These are phyloP conservation scores for Matsumyia berberina DNA, from an alignment of 2,888 invertebrate genomes.

Conservation along the genomic window DNA sequence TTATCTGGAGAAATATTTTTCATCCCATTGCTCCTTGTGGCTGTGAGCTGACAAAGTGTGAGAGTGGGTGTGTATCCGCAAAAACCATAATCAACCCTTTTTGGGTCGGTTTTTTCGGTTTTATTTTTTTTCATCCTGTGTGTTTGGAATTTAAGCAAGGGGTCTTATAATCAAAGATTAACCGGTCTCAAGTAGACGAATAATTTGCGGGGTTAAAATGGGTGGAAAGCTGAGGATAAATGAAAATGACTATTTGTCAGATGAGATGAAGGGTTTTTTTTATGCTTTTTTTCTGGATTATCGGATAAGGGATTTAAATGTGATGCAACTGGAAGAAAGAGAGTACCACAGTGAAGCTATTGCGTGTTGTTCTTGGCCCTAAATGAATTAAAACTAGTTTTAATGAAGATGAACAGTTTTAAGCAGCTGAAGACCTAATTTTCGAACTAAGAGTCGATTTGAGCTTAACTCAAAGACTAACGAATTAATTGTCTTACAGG, in stretches of 20 bases:
- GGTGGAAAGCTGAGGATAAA: conserved; percentile 73
- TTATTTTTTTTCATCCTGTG: neutral
- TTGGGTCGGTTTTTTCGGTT: conserved; percentile 6
- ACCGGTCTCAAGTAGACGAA: conserved; percentile 73
- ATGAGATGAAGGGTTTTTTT: conserved; percentile 28
- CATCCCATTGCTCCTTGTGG: conserved; percentile 51
- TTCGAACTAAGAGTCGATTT: too few species aligned
- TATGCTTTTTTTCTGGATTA: conserved; percentile 65
- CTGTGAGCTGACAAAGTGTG: conserved; percentile 32
- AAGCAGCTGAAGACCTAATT: too few species aligned
- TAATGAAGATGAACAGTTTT: too few species aligned
- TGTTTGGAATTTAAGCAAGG: conserved; percentile 27
- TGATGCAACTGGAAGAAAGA: neutral
- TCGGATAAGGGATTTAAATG: conserved; percentile 13
- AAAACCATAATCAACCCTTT: conserved; percentile 74
- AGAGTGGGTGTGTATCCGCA: conserved; percentile 66
- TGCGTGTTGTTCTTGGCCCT: too few species aligned
- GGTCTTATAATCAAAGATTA: conserved; percentile 75
- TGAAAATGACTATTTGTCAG: conserved; percentile 62
- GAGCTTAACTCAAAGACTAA: too few species aligned
- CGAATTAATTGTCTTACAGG: too few species aligned
- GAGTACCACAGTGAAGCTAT: too few species aligned
- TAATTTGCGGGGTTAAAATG: conserved; percentile 78
- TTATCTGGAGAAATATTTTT: conserved; percentile 42
- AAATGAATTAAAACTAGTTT: too few species aligned